These are phyloP conservation scores for Lindbergichthys nudifrons DNA, from an alignment of 2,797 vertebrate species.

Conservation along the genomic window DNA sequence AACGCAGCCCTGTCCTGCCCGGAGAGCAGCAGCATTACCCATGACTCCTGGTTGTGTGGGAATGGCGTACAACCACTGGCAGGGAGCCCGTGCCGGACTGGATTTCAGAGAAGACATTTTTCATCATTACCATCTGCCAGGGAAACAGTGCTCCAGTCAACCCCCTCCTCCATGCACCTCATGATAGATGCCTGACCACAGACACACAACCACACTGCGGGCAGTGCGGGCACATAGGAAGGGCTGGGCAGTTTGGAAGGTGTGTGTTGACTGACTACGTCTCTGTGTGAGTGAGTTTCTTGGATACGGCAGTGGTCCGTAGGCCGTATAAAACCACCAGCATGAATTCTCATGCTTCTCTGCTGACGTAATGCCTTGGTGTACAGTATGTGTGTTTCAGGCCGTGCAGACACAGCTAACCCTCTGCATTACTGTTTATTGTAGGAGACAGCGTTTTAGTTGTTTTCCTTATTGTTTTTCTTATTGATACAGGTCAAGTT, in stretches of 20 bases:
- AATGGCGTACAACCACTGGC: slow-evolving; percentile 59
- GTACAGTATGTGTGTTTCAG: slow-evolving; percentile 14
- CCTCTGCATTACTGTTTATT: slow-evolving; percentile 33
- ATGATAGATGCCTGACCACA: slow-evolving; percentile 61
- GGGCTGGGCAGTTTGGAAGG: slow-evolving; percentile 37
- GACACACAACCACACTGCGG: slow-evolving; percentile 44
- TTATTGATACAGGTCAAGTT: slow-evolving; percentile 2
- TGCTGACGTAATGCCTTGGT: slow-evolving; percentile 62
- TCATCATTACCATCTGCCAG: slow-evolving; percentile 70
- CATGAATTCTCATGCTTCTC: slow-evolving; percentile 70
- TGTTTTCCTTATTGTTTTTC: background rate
- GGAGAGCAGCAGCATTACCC: slow-evolving; percentile 34
- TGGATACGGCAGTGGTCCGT: slow-evolving; percentile 58
- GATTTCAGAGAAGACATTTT: slow-evolving; percentile 67
- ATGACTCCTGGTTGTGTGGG: slow-evolving; percentile 55
- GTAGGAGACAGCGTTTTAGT: slow-evolving; percentile 29
- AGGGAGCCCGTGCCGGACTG: slow-evolving; percentile 48
- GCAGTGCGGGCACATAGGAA: slow-evolving; percentile 25
- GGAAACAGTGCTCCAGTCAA: slow-evolving; percentile 46
- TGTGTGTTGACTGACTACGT: slow-evolving; percentile 42
- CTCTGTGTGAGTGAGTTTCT: slow-evolving; percentile 33
- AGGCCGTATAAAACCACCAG: slow-evolving; percentile 69
- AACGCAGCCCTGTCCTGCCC: slow-evolving; percentile 27
- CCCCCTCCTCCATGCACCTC: slow-evolving; percentile 34
- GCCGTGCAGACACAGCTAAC: slow-evolving; percentile 33